phyloP scores from a whole-genome alignment of 2,113 vertebrate genomes.

The Jaculus jaculus region DNA sequence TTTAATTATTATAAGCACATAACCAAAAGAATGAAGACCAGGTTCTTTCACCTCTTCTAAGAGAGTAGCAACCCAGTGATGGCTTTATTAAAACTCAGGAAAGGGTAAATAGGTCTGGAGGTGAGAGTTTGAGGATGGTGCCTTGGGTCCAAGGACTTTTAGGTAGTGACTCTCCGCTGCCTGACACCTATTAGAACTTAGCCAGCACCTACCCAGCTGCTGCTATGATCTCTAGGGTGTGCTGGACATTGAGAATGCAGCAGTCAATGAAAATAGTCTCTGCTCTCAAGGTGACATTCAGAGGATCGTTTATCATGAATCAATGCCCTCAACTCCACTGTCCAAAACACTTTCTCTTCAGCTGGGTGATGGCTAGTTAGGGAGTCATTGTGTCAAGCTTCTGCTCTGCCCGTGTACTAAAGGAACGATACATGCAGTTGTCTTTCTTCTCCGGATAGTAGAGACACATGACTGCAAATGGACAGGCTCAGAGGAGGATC shows the following conservation, averaged over 20 bases:
- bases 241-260: background rate
- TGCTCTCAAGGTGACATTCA: background rate
- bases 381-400: background rate
- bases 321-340: background rate
- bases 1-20: background rate
- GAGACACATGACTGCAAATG: background rate
- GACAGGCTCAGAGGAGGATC: background rate
- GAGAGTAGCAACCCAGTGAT: background rate
- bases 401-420: background rate
- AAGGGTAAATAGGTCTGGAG: background rate
- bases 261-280: background rate
- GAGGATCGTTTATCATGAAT: background rate
- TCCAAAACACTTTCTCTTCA: background rate
- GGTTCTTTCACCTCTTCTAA: background rate
- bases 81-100: background rate
- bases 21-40: background rate
- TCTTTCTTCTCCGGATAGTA: background rate
- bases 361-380: background rate
- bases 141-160: background rate
- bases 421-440: background rate
- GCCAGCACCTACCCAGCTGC: background rate
- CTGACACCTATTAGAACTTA: slow-evolving; percentile 24
- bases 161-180: background rate
- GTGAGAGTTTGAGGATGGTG: background rate
- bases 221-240: background rate